These are phyloP conservation scores for Achatina immaculata DNA, from an alignment of 1,140 invertebrate genomes.

Conservation along the genomic window DNA sequence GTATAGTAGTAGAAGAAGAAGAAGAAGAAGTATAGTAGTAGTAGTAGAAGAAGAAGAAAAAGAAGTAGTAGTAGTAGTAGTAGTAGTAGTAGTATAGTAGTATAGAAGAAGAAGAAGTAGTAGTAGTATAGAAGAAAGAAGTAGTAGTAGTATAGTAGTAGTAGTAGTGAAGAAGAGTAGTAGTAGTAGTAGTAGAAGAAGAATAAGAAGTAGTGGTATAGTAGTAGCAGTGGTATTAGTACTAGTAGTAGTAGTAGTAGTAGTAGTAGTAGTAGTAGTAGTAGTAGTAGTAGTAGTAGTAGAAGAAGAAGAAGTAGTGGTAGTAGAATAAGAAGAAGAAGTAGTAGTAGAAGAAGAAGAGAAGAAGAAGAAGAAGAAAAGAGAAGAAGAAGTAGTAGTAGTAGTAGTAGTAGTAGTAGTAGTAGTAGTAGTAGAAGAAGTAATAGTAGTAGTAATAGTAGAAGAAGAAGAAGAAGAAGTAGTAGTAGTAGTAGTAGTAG, in stretches of 20 bases:
- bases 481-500: constrained; percentile 7
- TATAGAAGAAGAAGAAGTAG: no score
- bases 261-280: no score
- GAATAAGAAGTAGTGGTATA: no score
- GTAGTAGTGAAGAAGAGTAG: neutral
- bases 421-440: neutral
- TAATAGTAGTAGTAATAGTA: neutral
- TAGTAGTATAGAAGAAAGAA: no score
- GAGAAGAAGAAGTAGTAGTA: neutral
- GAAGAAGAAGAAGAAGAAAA: no score
- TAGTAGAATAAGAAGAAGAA: neutral
- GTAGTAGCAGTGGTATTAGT: neutral
- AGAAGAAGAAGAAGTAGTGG: neutral
- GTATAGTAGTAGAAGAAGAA: no score
- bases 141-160: neutral
- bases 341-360: neutral
- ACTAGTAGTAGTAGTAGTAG: neutral
- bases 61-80: no score
- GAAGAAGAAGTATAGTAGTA: no score
- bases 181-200: neutral
- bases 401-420: no score
- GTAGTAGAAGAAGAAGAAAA: no score
- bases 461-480: neutral
- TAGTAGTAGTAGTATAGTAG: no score
- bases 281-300: neutral